A percentile compares a stretch with the other conserved stretches of the same genome.
Conservation (phyloP, 2,797 vertebrate species). For the Etheostoma nigrum region DNA sequence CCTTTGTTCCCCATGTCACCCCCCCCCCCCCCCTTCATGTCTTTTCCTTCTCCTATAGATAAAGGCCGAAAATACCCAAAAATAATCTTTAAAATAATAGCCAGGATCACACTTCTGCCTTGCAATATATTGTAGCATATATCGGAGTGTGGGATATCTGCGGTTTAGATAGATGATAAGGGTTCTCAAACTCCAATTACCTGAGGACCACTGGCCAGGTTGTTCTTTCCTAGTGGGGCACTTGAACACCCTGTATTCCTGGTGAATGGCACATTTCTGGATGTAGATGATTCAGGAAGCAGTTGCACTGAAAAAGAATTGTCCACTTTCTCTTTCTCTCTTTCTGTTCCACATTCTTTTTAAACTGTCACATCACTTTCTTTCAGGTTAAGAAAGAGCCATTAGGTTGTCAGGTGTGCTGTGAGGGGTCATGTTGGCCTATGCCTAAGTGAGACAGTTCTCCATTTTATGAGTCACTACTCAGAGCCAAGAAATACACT, state of each 20-base stretch:
- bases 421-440: background rate
- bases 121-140: background rate
- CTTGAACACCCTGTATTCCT: background rate
- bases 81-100: background rate
- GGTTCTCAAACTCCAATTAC: conserved; percentile 5
- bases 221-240: background rate
- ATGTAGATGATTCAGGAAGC: background rate
- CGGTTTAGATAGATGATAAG: conserved; percentile 14
- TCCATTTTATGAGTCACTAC: background rate
- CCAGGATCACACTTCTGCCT: background rate
- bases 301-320: background rate
- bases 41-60: no score
- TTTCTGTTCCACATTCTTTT: background rate
- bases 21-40: no score
- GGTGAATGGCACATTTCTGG: background rate
- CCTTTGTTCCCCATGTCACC: no score
- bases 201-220: background rate
- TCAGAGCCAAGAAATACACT: background rate
- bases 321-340: background rate
- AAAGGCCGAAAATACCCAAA: no score
- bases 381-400: conserved; percentile 1
- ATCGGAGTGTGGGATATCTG: background rate
- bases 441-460: background rate
- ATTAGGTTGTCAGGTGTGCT: background rate
- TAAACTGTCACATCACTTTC: background rate